Evolutionary conservation across 2,888 invertebrate genomes (phyloP).

Genomic region (Megastigmus dorsalis): DNA sequence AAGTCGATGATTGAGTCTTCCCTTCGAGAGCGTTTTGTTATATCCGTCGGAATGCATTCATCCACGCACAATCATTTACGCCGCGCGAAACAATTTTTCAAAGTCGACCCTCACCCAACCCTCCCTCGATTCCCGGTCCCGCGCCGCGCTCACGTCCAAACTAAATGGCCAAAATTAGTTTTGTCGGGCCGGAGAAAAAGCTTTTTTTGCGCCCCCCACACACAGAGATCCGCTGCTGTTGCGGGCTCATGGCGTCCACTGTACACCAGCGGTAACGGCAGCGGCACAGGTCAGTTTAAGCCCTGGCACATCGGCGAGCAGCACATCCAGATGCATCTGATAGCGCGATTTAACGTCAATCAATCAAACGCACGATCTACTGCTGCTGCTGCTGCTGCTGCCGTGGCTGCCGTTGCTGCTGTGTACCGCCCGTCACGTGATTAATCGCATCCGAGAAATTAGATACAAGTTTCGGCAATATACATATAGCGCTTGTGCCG

Average conservation of each 20-base stretch:
- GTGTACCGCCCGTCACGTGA: conserved; percentile 12
- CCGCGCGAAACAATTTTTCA: conserved; percentile 20
- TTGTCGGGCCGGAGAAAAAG: background rate
- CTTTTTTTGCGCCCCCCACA: background rate
- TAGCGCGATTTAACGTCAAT: conserved; percentile 43
- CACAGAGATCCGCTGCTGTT: background rate
- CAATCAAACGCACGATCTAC: conserved; percentile 33
- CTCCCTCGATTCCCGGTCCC: no score
- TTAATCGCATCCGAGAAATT: conserved; percentile 41
- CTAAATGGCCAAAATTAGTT: conserved; percentile 19
- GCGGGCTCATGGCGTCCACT: background rate
- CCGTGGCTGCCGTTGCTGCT: no score
- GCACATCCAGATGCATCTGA: conserved; percentile 39
- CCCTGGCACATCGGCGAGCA: no score
- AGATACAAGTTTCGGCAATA: conserved; percentile 1
- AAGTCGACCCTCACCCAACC: no score
- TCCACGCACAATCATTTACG: conserved; percentile 19
- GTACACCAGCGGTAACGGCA: no score
- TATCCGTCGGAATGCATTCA: background rate
- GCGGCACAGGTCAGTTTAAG: no score
- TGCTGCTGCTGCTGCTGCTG: background rate
- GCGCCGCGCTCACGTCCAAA: conserved; percentile 2
- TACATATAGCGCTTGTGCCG: no score
- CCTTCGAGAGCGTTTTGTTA: background rate
- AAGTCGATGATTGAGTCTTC: conserved; percentile 14